Evolutionary conservation across 2,888 invertebrate genomes (phyloP), one percentile per base, ranked within the genome.

Genomic region (Cheilosia vernalis): DNA sequence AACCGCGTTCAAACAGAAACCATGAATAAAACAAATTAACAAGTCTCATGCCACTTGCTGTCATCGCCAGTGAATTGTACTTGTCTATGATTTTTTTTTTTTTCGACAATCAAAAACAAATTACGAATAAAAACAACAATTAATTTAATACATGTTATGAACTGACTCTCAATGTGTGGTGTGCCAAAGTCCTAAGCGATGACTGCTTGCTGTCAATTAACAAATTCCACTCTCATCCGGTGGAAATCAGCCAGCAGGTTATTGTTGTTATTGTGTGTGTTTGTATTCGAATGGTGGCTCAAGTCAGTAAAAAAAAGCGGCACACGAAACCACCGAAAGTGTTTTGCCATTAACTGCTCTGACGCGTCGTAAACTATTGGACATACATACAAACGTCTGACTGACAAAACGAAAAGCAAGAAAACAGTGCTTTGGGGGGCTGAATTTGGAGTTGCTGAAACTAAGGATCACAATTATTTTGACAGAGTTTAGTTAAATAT

Each of bases 171-270:
- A 1, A 5, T 30, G 55, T 51, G 51, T 51, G 21, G 5, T 51
- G 51, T 51, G 51, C 24, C 33, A 66, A 70, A 49, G 70, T 60
- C 21, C 42, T 19, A 40, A 51, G 19, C 42, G 60, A 30, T 72
- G 72, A 72, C 72, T 42, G 61, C 72, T 72, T 53, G 51, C 72
- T 72, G 72, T 72, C 72, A 72, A 66, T 66, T 66, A 66, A 40
- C 27, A 30, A 76, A 58, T 56, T 66, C 40, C 72, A 40, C 15
- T 63, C 33, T 70, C 69, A 58, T 58, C 58, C 37, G 37, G 30
- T 70, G 51, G 15, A 60, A 42, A 58, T 51, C 30, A 63, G 15
- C 19, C 19, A 58, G 27, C 51, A 24, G 33, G 56, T 63, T 70
- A 19, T 47, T 47, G 58, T 60, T 60, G 17, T 51, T 40, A 49